These are phyloP conservation scores for Calephelis perditalis DNA, from an alignment of 2,888 invertebrate species.

Conservation along the genomic window DNA sequence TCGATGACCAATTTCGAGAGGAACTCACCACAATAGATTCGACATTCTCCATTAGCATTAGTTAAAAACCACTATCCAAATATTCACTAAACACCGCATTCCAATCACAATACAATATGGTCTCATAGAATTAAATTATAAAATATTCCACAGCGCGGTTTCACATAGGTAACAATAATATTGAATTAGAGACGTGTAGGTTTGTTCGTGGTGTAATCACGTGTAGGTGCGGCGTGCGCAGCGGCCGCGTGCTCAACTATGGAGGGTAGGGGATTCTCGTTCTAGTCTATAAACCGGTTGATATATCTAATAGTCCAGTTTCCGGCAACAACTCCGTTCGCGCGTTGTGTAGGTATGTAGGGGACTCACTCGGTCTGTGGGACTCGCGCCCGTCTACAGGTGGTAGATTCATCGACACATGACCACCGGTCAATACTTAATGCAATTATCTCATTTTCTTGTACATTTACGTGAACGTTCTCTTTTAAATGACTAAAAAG, in stretches of 20 bases:
- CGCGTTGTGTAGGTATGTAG: too few relatives aligned
- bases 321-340: too few relatives aligned
- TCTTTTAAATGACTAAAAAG: too few relatives aligned
- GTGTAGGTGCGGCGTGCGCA: conserved; percentile 4
- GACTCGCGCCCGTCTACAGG: neutral
- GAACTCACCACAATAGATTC: neutral
- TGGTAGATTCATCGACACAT: too few relatives aligned
- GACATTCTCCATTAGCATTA: conserved; percentile 2
- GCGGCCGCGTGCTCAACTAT: neutral
- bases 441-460: too few relatives aligned
- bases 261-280: conserved; percentile 7
- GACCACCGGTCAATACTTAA: too few relatives aligned
- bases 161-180: neutral
- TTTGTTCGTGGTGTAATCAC: neutral
- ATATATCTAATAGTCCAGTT: neutral
- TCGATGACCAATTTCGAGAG: neutral
- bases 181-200: neutral
- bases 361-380: too few relatives aligned
- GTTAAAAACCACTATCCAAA: neutral
- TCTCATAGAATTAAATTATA: neutral
- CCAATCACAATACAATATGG: neutral
- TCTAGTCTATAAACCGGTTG: conserved; percentile 8
- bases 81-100: conserved; percentile 3
- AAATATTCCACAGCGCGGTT: neutral
- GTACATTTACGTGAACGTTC: too few relatives aligned